Evolutionary conservation across 2,888 invertebrate genomes (phyloP), one percentile per base, ranked within the genome.

Genomic region (Argyresthia albistria): DNA sequence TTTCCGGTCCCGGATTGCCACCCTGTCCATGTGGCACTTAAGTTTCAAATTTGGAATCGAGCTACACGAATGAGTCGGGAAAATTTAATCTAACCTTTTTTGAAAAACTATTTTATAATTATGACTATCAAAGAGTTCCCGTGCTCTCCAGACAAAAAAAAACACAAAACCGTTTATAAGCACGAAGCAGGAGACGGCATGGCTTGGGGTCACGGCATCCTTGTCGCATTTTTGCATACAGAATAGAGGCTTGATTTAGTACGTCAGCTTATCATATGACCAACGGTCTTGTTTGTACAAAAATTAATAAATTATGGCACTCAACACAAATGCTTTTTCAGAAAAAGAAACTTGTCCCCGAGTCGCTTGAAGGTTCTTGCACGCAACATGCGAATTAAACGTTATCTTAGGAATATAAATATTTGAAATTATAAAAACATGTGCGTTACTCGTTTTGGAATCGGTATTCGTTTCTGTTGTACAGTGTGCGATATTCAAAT

Each of bases 211-310:
- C 84, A 84, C 83, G 84, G 77, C 77, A 83, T 78, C 78, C 77
- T 71, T 62, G 70, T 69, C 67, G 69, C 76, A 84, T 84, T 84
- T 83, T 80, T 83, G 84, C 83, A 83, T 84, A 82, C 70, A 70
- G 76, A 81, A 76, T 69, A 63, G 60, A 60, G 60, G 67, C 73
- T 72, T 79, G 80, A 82, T 82, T 81, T 80, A 70, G 70, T 67
- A 64, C 62, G 62, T 59, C 56, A 56, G 66, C 70, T 71, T 76
- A 75, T 76, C 70, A 70, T 60, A 62, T 25, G 46, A 35, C 9
- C 46, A 16, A 39, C n/a, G 39, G n/a, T 8, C n/a, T 39, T 25
- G 25, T 25, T 25, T 25, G 25, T 25, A 25, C 6, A 25, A 25
- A 25, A 25, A 25, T 25, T 25, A 4, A 25, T 6, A 25, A 25